Percentiles rank a stretch among this genome's conserved stretches.
These are phyloP conservation scores for Tachina lurida DNA, from an alignment of 2,888 invertebrate species.

Conservation along the genomic window DNA sequence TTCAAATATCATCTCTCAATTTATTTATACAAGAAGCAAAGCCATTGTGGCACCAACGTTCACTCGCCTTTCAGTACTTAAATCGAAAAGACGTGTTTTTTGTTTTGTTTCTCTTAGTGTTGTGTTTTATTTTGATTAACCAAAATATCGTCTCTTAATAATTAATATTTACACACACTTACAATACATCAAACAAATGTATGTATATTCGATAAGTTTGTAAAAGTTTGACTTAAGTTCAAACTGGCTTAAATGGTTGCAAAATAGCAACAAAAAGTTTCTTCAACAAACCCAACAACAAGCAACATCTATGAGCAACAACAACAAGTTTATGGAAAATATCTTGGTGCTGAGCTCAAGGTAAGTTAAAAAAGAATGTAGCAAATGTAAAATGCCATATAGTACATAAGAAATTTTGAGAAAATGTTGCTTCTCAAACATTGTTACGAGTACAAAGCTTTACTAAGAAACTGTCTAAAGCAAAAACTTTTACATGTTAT, in stretches of 20 bases:
- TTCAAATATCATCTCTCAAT: not conserved
- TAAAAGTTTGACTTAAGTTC: not conserved
- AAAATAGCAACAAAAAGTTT: not conserved
- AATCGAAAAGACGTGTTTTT: constrained; percentile 23
- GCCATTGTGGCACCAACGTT: constrained; percentile 5
- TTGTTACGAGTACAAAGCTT: too few relatives aligned
- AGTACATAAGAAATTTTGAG: not conserved
- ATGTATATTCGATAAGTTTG: not conserved
- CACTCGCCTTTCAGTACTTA: constrained; percentile 37
- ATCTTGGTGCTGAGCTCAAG: constrained; percentile 34
- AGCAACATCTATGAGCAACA: not conserved
- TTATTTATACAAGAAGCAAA: not conserved
- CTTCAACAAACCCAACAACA: not conserved
- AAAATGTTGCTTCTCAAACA: not conserved
- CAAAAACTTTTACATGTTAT: too few relatives aligned
- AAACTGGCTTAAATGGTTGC: constrained; percentile 42
- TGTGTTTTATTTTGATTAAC: not conserved
- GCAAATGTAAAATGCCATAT: not conserved
- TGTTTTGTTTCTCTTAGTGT: not conserved
- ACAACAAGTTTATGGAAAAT: not conserved
- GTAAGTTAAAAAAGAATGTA: constrained; percentile 2
- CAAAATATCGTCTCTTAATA: not conserved
- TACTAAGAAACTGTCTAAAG: too few relatives aligned
- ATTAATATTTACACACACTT: not conserved
- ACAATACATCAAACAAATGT: not conserved